Conservation (phyloP, 2,113 vertebrate genomes). For the Nibea coibor region DNA sequence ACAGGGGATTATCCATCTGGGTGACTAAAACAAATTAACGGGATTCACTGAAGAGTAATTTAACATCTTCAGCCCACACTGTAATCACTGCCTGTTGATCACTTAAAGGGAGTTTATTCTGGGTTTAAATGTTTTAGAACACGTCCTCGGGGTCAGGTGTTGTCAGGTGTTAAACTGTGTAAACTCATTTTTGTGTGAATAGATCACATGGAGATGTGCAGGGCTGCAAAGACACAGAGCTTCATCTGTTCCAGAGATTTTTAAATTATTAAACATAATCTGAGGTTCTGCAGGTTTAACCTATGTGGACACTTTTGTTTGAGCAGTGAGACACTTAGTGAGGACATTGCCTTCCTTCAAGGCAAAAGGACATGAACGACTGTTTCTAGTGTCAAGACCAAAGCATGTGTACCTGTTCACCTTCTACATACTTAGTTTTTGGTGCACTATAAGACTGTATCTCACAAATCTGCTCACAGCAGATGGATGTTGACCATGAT, state of each 20-base stretch:
- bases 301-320: background rate
- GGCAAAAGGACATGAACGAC: no score
- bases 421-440: no score
- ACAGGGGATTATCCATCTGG: slow-evolving; percentile 77
- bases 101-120: background rate
- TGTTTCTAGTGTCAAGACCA: no score
- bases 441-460: no score
- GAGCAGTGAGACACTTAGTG: no score
- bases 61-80: slow-evolving; percentile 27
- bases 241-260: no score
- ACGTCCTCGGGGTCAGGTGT: background rate
- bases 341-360: no score
- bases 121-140: background rate
- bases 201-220: background rate
- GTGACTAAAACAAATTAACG: slow-evolving; percentile 72
- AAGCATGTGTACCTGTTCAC: no score
- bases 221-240: no score
- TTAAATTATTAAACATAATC: background rate
- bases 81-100: slow-evolving; percentile 4
- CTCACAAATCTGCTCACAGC: no score
- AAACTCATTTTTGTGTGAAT: background rate
- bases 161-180: background rate
- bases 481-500: no score
- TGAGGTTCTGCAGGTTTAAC: background rate
- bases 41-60: slow-evolving; percentile 66